phyloP scores from a whole-genome alignment of 2,797 vertebrate species.

The Picus viridis region DNA sequence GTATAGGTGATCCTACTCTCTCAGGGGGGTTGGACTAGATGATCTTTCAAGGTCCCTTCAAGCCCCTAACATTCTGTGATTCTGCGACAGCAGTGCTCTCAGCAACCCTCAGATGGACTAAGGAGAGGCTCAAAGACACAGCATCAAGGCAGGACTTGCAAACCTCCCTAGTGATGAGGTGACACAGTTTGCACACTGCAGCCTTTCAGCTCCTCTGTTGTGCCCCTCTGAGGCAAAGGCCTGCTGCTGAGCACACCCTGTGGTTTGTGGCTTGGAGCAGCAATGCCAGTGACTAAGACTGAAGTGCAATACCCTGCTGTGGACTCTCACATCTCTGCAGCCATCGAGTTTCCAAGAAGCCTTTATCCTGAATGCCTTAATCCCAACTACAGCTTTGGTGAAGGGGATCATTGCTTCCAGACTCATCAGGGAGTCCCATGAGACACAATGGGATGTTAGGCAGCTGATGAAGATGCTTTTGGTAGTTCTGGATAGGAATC shows the following conservation, averaged over 20 bases:
- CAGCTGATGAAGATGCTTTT: background rate
- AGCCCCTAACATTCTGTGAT: too few species aligned
- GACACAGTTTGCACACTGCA: background rate
- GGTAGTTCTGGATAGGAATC: background rate
- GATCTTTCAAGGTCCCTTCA: too few species aligned
- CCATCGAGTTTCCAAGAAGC: background rate
- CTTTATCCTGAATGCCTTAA: background rate
- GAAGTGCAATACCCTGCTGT: background rate
- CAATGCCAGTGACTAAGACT: background rate
- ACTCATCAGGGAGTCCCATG: background rate
- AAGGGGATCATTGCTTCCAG: background rate
- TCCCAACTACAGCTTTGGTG: background rate
- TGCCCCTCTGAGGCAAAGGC: background rate
- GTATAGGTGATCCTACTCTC: too few species aligned
- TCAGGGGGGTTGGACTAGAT: too few species aligned
- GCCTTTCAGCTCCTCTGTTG: background rate
- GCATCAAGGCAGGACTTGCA: background rate
- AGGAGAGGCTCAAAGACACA: background rate
- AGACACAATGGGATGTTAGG: background rate
- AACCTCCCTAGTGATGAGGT: background rate
- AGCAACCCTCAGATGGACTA: background rate
- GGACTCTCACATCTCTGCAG: accelerated
- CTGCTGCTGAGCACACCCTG: background rate
- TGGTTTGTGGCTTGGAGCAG: background rate
- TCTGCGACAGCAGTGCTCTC: too few species aligned